Base-by-base conservation (phyloP, 2,888 invertebrate species). In the Chloroclystis v-ata region DNA sequence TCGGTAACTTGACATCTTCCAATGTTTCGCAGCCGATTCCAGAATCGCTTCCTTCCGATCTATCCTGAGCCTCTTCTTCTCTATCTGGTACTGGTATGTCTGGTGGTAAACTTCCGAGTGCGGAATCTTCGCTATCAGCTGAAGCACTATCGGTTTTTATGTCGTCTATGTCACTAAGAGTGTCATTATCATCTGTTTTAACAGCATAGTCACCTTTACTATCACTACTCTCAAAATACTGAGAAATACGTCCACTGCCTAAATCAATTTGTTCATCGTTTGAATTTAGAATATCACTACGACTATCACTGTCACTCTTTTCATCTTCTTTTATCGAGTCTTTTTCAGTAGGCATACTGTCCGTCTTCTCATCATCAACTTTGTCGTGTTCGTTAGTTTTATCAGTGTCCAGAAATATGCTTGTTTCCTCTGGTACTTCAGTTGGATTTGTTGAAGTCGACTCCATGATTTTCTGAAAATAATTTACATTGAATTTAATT, bases 1-100 rank as follows among this genome's bases (percentile, higher is more conserved):
- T 74, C 25, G 78, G 69, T 62, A 77, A 55, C 63, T 84, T 85
- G 41, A 68, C 50, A 62, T 92, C 92, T 53, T 93, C 92, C 44
- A 89, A 85, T 43, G 92, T 89, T 79, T 95, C 95, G 26, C 92
- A 92, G 4, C 95, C 95, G 24, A 95, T 76, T 0, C 95, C 95
- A 0, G 95, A 95, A 77, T 95, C 95, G 42, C 95, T 95, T 6
- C 95, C 94, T 69, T 95, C 95, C 30, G 94, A 94, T 44, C 94
- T 89, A 53, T 91, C 91, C 65, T 91, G 91, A 25, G 76, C 90
- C 67, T 91, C 91, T 71, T 91, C 91, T 61, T 89, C 90, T 54
- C 82, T 73, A 48, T 90, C 90, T 52, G 74, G 81, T 40, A 73
- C 59, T 35, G 65, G 58, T 67, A 75, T 59, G 47, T 89, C 87